Evolutionary conservation across 2,888 invertebrate species (phyloP), one percentile per base, ranked within the genome.

Genomic region (Rhingia rostrata): DNA sequence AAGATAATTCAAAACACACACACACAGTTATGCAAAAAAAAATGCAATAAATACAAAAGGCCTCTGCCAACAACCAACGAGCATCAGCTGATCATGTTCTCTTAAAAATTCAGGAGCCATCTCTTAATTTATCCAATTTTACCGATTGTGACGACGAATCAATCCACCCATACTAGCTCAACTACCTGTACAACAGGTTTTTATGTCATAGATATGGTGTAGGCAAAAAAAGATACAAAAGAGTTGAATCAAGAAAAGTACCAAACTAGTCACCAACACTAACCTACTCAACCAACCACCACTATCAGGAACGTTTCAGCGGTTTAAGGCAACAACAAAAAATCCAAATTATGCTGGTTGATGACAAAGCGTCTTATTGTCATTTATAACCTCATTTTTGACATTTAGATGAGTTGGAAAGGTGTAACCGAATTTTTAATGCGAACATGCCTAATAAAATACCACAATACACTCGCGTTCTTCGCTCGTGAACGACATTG

Each of bases 101-200:
- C 80, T 81, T 81, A 49, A 5, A 4, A 6, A 39, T 10, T 9
- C 9, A 39, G 1, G 7, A n/a, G 12, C 12, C 6, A 0, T 1
- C 43, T 45, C n/a, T 33, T 1, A 2, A 10, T 14, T 22, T 22
- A 22, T 39, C 4, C 32, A n/a, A 9, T 2, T 7, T 12, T 12
- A 10, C 2, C 12, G 33, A 9, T 7, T 32, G n/a, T n/a, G 56
- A 43, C 12, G 9, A 32, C 12, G 35, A 43, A 70, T 63, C 53
- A 64, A 73, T 37, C 33, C 7, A 58, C 45, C 49, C 43, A 60
- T 35, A 58, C 63, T 10, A 2, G 37, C 33, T 30, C 53, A 61
- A 60, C 64, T 79, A 64, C 80, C 51, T 22, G 74, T 47, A 49
- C 51, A 80, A 80, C 84, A 54, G 69, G 84, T 84, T 84, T 84